Percentiles rank a stretch among this genome's conserved stretches.
These are phyloP conservation scores for Parotocinclus haroldoi DNA, from an alignment of 2,797 vertebrate genomes.

Conservation along the genomic window DNA sequence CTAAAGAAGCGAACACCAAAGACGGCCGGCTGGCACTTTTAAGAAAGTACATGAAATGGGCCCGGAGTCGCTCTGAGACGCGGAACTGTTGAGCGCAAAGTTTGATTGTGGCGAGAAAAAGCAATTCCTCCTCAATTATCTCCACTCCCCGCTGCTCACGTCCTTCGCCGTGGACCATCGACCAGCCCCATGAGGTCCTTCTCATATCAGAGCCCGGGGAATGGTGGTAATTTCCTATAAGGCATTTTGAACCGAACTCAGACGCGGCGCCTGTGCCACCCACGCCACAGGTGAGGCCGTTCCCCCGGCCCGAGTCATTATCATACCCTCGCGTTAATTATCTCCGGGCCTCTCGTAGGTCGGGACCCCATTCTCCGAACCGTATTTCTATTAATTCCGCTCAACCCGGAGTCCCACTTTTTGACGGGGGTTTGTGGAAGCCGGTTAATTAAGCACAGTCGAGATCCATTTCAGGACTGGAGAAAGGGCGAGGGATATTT, in stretches of 20 bases:
- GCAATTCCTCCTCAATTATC: conserved; percentile 58
- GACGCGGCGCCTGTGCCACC: conserved; percentile 25
- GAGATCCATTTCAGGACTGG: too few species aligned
- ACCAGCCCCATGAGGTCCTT: conserved; percentile 48
- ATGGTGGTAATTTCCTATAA: conserved; percentile 23
- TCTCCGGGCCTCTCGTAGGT: conserved; percentile 43
- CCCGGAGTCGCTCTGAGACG: conserved; percentile 41
- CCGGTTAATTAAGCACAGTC: too few species aligned
- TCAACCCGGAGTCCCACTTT: too few species aligned
- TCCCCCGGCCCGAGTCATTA: conserved; percentile 40
- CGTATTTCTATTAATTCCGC: too few species aligned
- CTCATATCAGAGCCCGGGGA: conserved; percentile 36
- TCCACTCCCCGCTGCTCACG: conserved; percentile 53
- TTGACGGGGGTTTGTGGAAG: too few species aligned
- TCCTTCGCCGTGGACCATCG: conserved; percentile 48
- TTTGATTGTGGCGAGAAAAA: conserved; percentile 52
- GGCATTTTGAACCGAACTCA: conserved; percentile 31
- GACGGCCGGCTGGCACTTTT: too few species aligned
- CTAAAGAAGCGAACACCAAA: conserved; percentile 34
- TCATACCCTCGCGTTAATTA: conserved; percentile 49
- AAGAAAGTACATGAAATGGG: conserved; percentile 43
- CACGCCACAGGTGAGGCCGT: conserved; percentile 18
- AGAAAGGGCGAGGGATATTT: too few species aligned
- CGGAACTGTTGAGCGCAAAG: conserved; percentile 53
- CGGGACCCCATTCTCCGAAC: too few species aligned